Evolutionary conservation across 1,140 invertebrate species (phyloP).

Genomic region (Diorhabda elongata): DNA sequence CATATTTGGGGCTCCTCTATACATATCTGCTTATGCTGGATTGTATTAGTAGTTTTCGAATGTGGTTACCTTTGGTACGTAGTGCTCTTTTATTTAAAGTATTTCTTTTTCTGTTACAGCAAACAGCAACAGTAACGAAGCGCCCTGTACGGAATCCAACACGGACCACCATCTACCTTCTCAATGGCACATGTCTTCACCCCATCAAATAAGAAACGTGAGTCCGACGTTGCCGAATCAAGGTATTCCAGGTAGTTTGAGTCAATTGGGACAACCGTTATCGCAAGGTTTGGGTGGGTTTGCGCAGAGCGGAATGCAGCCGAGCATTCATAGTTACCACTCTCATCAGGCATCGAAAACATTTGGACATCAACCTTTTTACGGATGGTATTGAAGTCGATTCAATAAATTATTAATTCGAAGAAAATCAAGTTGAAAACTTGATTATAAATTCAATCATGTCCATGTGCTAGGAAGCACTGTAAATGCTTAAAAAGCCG

Average conservation of each 20-base stretch:
- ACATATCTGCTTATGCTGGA: too few relatives aligned
- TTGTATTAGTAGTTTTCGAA: too few relatives aligned
- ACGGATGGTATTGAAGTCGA: slow-evolving; percentile 34
- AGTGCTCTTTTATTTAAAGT: too few relatives aligned
- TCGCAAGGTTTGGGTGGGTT: slow-evolving; percentile 32
- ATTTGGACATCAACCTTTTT: slow-evolving; percentile 39
- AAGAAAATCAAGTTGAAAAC: too few relatives aligned
- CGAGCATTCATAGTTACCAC: slow-evolving; percentile 30
- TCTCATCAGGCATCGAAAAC: slow-evolving; percentile 33
- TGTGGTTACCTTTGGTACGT: too few relatives aligned
- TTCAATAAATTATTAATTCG: too few relatives aligned
- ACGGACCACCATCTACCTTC: slow-evolving; percentile 26
- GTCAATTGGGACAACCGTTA: slow-evolving; percentile 34
- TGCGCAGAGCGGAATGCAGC: slow-evolving; percentile 33
- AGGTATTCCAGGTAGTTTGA: slow-evolving; percentile 21
- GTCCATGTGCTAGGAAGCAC: too few relatives aligned
- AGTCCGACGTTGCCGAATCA: slow-evolving; percentile 31
- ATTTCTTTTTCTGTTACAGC: slow-evolving; percentile 6
- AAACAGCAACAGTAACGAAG: slow-evolving; percentile 36
- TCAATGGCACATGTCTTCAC: slow-evolving; percentile 35
- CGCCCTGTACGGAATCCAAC: slow-evolving; percentile 20
- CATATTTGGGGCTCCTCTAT: too few relatives aligned
- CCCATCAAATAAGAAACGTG: slow-evolving; percentile 30
- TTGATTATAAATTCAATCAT: too few relatives aligned
- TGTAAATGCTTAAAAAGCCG: too few relatives aligned